These are phyloP conservation scores for Epizoanthus rinbou DNA, from an alignment of 92 coral and sea anemone species.

Conservation along the genomic window DNA sequence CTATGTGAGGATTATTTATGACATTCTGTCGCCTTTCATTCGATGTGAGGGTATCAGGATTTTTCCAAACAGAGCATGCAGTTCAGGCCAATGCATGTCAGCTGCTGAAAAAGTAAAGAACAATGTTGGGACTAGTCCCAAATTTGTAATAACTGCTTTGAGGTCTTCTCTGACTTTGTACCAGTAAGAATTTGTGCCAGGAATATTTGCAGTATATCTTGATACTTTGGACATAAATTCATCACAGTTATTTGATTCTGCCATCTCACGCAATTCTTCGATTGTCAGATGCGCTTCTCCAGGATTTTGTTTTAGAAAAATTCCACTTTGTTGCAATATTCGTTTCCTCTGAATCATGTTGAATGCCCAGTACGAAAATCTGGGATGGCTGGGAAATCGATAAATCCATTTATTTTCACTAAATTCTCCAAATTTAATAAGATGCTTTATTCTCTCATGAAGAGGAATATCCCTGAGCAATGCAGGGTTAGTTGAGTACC, in stretches of 20 bases:
- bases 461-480: too few relatives aligned
- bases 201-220: constrained; percentile 56
- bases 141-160: constrained; percentile 34
- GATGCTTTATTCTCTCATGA: too few relatives aligned
- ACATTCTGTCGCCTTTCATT: constrained; percentile 55
- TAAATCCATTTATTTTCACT: constrained; percentile 13
- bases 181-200: constrained; percentile 64
- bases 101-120: constrained; percentile 58
- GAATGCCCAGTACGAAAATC: constrained; percentile 58
- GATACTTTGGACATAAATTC: constrained; percentile 52
- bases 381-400: constrained; percentile 58
- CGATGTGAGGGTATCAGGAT: neutral
- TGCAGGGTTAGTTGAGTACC: too few relatives aligned
- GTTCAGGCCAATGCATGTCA: constrained; percentile 47
- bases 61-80: constrained; percentile 21
- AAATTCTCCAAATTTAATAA: too few relatives aligned
- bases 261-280: constrained; percentile 59
- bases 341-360: constrained; percentile 58
- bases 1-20: constrained; percentile 60
- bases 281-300: constrained; percentile 53
- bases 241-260: constrained; percentile 16
- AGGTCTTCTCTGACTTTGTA: constrained; percentile 55
- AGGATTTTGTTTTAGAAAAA: constrained; percentile 49
- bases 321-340: constrained; percentile 54
- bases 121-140: constrained; percentile 57